Base-by-base conservation (phyloP, 2,888 invertebrate species). In the Boloria euphrosyne region DNA sequence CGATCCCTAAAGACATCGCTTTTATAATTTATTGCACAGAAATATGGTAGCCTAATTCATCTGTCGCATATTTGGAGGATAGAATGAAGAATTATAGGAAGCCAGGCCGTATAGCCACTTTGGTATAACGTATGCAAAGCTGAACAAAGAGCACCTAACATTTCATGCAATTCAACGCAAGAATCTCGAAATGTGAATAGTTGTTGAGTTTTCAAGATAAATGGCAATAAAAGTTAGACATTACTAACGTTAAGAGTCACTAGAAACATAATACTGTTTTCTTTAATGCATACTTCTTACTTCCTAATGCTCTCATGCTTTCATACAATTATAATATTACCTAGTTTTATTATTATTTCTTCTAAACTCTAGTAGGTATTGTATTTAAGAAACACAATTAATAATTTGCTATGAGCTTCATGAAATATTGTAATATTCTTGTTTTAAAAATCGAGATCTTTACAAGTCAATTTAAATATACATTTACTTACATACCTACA, bases 41-140 rank as follows among this genome's bases (percentile, higher is more conserved):
- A 87, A 87, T 88, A 86, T 86, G 81, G 80, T 79, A 75, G 79
- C 82, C 83, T 85, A 88, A 89, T 89, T 88, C 84, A 80, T 81
- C 79, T 75, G 75, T 75, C 79, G 78, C 85, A 85, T 84, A 85
- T 84, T 68, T 83, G 79, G 79, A 80, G 79, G 78, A 74, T 79
- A 78, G 74, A 79, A 74, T 71, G 77, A 71, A 68, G 68, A 76
- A 68, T 76, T 74, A 75, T 75, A 70, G 66, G 62, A 54, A 68
- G 64, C 51, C 13, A 54, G 16, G n/a, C 50, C 47, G 53, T 63
- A 61, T 27, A 55, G n/a, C 44, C 27, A 18, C 31, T 38, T 22
- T 7, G 27, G 18, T 46, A 44, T 50, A 65, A 71, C 67, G 68
- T 65, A 55, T 68, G 65, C 63, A 53, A 52, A 49, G 31, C 54